Conservation (phyloP, 2,888 invertebrate genomes). For the Leptinotarsa rubiginosa region DNA sequence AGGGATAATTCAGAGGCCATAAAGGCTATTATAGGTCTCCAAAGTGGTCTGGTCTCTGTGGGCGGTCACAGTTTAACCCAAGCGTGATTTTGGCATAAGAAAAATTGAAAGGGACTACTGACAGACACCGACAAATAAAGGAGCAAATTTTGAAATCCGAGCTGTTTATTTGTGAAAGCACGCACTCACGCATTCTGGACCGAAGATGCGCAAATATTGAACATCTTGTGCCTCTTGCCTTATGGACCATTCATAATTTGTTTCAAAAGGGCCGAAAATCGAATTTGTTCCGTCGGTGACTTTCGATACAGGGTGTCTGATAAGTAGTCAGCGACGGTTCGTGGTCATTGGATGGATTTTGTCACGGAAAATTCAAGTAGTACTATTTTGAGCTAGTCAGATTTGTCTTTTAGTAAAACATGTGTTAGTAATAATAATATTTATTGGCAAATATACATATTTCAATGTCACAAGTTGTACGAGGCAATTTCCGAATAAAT, state of each 20-base stretch:
- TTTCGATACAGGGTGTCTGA: background rate
- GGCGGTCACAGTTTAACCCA: slow-evolving; percentile 39
- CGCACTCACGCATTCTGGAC: slow-evolving; percentile 26
- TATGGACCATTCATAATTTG: slow-evolving; percentile 34
- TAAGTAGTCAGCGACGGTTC: background rate
- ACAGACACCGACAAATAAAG: slow-evolving; percentile 40
- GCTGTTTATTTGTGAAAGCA: slow-evolving; percentile 41
- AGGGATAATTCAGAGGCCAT: slow-evolving; percentile 20
- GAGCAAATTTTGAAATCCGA: slow-evolving; percentile 44
- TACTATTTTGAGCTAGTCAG: too few species aligned
- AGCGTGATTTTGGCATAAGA: slow-evolving; percentile 31
- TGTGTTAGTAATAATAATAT: too few species aligned
- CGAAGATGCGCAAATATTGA: slow-evolving; percentile 40
- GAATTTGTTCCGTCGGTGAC: slow-evolving; percentile 8
- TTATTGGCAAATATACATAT: too few species aligned
- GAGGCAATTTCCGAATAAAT: too few species aligned
- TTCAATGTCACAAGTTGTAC: too few species aligned
- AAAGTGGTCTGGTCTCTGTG: slow-evolving; percentile 45
- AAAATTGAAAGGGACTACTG: slow-evolving; percentile 30
- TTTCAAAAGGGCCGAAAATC: slow-evolving; percentile 25
- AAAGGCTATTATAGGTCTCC: slow-evolving; percentile 23
- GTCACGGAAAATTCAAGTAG: too few species aligned
- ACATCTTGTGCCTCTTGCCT: slow-evolving; percentile 30
- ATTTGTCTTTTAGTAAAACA: too few species aligned
- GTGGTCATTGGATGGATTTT: background rate